A percentile compares a stretch with the other conserved stretches of the same genome.
phyloP scores from a whole-genome alignment of 2,113 vertebrate genomes.

The Glaucidium brasilianum region DNA sequence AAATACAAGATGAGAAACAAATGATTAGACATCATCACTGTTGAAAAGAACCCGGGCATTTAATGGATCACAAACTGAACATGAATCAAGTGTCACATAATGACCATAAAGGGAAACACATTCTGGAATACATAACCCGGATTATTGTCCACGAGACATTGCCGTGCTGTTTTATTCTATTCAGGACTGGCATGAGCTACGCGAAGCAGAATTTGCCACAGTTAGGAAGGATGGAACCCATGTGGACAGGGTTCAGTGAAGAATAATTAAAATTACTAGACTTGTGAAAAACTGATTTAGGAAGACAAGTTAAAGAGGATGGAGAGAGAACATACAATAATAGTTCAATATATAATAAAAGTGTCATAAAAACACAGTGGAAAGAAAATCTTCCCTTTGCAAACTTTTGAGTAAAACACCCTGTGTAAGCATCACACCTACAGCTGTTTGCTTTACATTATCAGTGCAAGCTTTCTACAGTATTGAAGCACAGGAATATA shows the following conservation, averaged over 20 bases:
- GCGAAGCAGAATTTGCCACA: not conserved
- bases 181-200: not conserved
- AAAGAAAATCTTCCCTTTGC: not conserved
- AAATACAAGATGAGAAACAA: not conserved
- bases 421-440: not conserved
- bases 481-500: not conserved
- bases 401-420: not conserved
- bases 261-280: not conserved
- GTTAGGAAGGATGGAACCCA: not conserved
- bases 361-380: not conserved
- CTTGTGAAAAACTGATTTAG: not conserved
- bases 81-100: not conserved
- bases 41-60: not conserved
- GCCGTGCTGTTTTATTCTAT: not conserved
- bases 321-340: not conserved
- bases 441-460: not conserved
- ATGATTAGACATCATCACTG: not conserved
- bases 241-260: not conserved
- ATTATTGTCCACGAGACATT: not conserved
- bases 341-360: not conserved
- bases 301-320: not conserved
- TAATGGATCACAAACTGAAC: not conserved
- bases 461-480: not conserved
- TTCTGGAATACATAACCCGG: rapidly evolving
- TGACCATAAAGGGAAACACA: not conserved